Base-by-base conservation (phyloP, 2,888 invertebrate species). In the Ormyrus labotus region DNA sequence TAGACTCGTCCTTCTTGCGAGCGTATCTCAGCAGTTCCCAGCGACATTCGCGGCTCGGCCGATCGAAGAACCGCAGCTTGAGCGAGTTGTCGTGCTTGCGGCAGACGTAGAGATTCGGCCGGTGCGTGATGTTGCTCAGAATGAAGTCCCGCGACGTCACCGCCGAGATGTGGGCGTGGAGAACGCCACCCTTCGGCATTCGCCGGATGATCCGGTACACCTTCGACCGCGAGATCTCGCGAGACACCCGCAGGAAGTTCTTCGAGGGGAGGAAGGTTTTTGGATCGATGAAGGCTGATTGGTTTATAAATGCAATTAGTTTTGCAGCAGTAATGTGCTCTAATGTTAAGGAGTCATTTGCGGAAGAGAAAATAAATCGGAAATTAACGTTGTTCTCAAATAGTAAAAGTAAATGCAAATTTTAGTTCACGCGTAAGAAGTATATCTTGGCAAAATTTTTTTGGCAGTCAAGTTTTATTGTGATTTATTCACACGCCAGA, bases 131-230 rank as follows among this genome's bases (percentile, higher is more conserved):
- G 61, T 94, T 92, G 6, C 90, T 85, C 58, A 95, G 87, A 0
- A 95, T 84, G 83, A 93, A 95, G 82, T 94, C 93, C 0, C 93
- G 91, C 6, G 94, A 94, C 34, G 93, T 92, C 0, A 94, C 90
- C 0, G 94, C 94, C 79, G 94, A 93, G 83, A 95, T 93, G 86
- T 96, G 96, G 0, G 93, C 92, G 87, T 96, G 96, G 11, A 96
- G 64, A 4, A 94, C 93, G 0, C 93, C 94, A 5, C 95, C 96
- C 86, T 96, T 96, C 0, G 96, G 96, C 92, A 96, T 92, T 55
- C 90, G 90, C 81, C 92, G 91, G 10, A 96, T 93, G 7, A 96
- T 92, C 83, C 93, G 89, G 86, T 94, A 96, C 0, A 96, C 93
- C 81, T 93, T 91, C 0, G 95, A 95, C 0, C 91, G 84, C 10